Conservation (phyloP, 1,140 invertebrate genomes). For the Euglossa dilemma region DNA sequence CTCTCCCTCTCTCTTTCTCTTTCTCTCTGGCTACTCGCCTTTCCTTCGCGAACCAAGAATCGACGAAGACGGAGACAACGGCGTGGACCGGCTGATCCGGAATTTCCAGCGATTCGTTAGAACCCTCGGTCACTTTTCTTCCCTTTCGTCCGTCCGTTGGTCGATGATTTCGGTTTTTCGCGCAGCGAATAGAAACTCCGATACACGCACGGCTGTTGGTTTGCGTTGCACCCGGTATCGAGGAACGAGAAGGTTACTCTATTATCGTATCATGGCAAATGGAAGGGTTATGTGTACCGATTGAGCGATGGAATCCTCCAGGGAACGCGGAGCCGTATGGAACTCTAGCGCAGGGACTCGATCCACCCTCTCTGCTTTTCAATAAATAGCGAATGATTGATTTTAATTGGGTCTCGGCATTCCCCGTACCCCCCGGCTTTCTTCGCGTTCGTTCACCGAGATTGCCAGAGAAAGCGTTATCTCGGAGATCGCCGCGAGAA, state of each 20-base stretch:
- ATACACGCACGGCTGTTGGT: neutral
- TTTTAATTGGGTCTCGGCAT: constrained; percentile 37
- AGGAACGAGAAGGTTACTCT: constrained; percentile 31
- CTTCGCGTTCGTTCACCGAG: constrained; percentile 1
- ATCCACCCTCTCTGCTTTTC: neutral
- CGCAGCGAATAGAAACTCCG: too few relatives aligned
- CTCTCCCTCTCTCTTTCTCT: neutral
- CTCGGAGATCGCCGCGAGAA: constrained; percentile 5
- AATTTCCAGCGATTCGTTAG: neutral
- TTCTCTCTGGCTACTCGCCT: too few relatives aligned
- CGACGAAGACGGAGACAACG: too few relatives aligned
- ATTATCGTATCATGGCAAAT: constrained; percentile 53
- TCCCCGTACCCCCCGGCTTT: neutral
- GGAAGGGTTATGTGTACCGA: constrained; percentile 53
- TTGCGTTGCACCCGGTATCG: constrained; percentile 28
- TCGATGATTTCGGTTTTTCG: neutral
- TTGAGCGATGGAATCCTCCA: constrained; percentile 9
- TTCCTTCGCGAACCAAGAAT: constrained; percentile 1
- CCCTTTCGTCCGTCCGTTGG: too few relatives aligned
- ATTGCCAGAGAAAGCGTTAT: neutral
- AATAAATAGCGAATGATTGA: constrained; percentile 54
- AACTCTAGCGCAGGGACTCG: constrained; percentile 3
- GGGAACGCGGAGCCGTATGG: constrained; percentile 4
- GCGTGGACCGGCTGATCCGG: too few relatives aligned
- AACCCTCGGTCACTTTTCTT: constrained; percentile 16